Conservation (phyloP, 1,140 invertebrate species). For the Berghia stephanieae region DNA sequence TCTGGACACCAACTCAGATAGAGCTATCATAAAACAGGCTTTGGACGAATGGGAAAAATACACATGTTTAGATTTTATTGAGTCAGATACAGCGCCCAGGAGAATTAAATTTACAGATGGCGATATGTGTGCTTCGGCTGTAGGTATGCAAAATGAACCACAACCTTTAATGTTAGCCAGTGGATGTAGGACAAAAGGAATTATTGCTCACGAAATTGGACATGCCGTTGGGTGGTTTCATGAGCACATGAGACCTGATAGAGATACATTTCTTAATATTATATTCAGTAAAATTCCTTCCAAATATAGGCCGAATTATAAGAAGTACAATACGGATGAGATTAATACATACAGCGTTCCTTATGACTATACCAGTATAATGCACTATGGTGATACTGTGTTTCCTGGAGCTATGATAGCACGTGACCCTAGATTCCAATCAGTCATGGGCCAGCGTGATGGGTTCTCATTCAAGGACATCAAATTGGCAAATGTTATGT, state of each 20-base stretch:
- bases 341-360: slow-evolving; percentile 65
- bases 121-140: too few relatives aligned
- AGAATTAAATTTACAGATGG: too few relatives aligned
- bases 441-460: slow-evolving; percentile 41
- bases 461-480: slow-evolving; percentile 50
- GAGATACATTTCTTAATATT: slow-evolving; percentile 74
- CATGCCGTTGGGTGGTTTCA: slow-evolving; percentile 70
- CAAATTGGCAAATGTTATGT: slow-evolving; percentile 49
- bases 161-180: too few relatives aligned
- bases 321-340: slow-evolving; percentile 61
- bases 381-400: slow-evolving; percentile 63
- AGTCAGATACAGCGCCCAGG: too few relatives aligned
- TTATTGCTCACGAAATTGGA: slow-evolving; percentile 66
- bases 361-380: slow-evolving; percentile 70
- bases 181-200: too few relatives aligned
- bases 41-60: too few relatives aligned
- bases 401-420: slow-evolving; percentile 41
- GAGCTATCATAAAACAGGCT: too few relatives aligned
- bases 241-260: slow-evolving; percentile 75
- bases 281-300: slow-evolving; percentile 74
- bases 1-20: too few relatives aligned
- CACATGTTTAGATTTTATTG: too few relatives aligned
- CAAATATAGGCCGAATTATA: slow-evolving; percentile 67
- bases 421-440: slow-evolving; percentile 38
- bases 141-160: too few relatives aligned